Base-by-base conservation (phyloP, 2,888 invertebrate species). In the Erebia ligea region DNA sequence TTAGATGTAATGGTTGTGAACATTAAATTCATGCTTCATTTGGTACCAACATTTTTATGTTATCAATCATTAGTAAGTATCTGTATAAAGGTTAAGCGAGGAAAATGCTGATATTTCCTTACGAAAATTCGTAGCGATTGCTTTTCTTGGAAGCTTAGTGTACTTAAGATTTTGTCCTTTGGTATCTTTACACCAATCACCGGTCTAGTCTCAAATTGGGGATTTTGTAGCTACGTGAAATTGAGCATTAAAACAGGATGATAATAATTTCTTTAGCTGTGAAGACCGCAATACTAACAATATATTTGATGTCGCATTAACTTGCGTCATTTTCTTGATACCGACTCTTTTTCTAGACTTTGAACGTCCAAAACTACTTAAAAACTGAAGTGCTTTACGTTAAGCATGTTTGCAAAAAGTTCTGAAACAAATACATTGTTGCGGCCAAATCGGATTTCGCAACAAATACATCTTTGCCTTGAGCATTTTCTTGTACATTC, bases 401-500 rank as follows among this genome's bases (percentile, higher is more conserved):
- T 11, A 21, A 45, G 48, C 21, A 62, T 21, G 62, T 62, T 48
- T 13, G 45, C 15, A 21, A 59, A 59, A 42, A 61, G 42, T 42
- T 42, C 19, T 45, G 61, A 45, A 48, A 62, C 48, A 62, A 62
- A 48, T 62, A 48, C 62, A 62, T 11, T 42, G 42, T 17, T 42
- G 61, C 61, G 42, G 61, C 40, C 61, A 61, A 61, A 61, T 61
- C 42, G 61, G 42, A 61, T 61, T 61, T 45, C 40, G 54, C n/a
- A 40, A 54, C 34, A 54, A 65, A 65, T 40, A 54, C 17, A 65
- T 54, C 50, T 66, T 42, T 57, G 45, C 45, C 21, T 57, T 42
- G 17, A 57, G 42, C 13, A 42, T 45, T 66, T 66, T 56, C 65
- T 56, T 42, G 56, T 15, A 13, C n/a, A n/a, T 52, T 64, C 34